Evolutionary conservation across 2,113 vertebrate species (phyloP).

Genomic region (Anhinga anhinga): DNA sequence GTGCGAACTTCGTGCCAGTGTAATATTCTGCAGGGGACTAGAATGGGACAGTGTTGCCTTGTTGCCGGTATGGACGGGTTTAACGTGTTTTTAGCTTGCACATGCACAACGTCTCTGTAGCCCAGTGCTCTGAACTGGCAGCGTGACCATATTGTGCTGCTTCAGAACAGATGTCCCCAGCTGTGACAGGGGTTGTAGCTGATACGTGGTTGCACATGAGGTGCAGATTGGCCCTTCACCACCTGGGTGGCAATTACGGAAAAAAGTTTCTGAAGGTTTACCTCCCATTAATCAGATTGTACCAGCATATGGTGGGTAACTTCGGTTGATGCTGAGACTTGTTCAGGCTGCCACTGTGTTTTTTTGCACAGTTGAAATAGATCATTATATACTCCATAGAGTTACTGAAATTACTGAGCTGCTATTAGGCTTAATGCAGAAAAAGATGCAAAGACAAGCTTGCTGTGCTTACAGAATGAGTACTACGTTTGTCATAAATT

Average conservation of each 20-base stretch:
- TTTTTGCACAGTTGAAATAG: not conserved
- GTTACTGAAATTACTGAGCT: not conserved
- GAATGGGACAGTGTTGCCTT: not conserved
- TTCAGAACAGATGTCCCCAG: not conserved
- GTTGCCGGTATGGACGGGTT: not conserved
- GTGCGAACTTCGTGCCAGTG: not conserved
- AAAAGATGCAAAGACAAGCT: not conserved
- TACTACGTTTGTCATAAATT: not conserved
- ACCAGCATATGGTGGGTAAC: not conserved
- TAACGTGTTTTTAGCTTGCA: not conserved
- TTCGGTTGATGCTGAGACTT: not conserved
- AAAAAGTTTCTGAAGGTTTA: not conserved
- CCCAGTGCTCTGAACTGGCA: not conserved
- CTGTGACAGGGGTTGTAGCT: not conserved
- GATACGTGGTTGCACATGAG: not conserved
- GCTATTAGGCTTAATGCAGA: not conserved
- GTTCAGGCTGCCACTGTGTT: not conserved
- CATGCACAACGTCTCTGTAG: not conserved
- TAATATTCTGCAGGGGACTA: not conserved
- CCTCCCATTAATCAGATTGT: not conserved
- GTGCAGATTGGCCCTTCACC: not conserved
- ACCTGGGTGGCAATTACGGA: not conserved
- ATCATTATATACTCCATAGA: not conserved
- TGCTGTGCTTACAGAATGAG: not conserved
- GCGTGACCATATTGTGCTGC: not conserved